Percentiles rank a stretch among this genome's conserved stretches.
phyloP scores from a whole-genome alignment of 2,797 vertebrate genomes.

The Rhincodon typus region DNA sequence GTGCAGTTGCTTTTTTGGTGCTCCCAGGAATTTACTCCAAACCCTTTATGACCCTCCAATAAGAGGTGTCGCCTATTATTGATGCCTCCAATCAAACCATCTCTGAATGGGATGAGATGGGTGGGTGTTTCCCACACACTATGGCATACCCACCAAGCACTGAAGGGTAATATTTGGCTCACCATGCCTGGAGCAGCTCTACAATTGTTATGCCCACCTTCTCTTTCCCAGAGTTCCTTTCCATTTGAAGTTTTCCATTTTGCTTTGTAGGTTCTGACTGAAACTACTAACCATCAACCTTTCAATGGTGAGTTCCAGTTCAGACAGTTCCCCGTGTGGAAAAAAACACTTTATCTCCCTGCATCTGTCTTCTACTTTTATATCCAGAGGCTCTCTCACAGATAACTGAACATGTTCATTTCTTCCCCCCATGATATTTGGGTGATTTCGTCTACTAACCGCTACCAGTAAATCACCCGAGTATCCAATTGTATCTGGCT shows the following conservation, averaged over 20 bases:
- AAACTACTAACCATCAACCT: not conserved
- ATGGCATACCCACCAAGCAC: not conserved
- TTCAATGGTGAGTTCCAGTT: not conserved
- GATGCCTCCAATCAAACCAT: not conserved
- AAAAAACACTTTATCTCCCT: not conserved
- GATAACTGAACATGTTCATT: too few relatives aligned
- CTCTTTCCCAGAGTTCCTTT: not conserved
- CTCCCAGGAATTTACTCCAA: not conserved
- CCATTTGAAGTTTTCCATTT: not conserved
- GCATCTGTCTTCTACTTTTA: too few relatives aligned
- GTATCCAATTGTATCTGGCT: not conserved
- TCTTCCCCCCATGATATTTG: too few relatives aligned
- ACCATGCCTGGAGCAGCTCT: not conserved
- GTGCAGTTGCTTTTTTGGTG: not conserved
- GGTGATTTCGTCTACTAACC: too few relatives aligned
- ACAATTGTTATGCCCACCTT: not conserved
- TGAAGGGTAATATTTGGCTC: not conserved
- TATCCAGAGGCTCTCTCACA: too few relatives aligned
- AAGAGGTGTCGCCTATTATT: not conserved
- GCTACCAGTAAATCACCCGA: too few relatives aligned
- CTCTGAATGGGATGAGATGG: too few relatives aligned
- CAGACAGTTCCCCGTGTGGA: not conserved
- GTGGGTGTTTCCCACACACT: not conserved
- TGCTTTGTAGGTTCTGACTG: not conserved
- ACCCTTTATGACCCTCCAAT: not conserved